Base-by-base conservation (phyloP, 2,113 vertebrate species). In the Apus apus region DNA sequence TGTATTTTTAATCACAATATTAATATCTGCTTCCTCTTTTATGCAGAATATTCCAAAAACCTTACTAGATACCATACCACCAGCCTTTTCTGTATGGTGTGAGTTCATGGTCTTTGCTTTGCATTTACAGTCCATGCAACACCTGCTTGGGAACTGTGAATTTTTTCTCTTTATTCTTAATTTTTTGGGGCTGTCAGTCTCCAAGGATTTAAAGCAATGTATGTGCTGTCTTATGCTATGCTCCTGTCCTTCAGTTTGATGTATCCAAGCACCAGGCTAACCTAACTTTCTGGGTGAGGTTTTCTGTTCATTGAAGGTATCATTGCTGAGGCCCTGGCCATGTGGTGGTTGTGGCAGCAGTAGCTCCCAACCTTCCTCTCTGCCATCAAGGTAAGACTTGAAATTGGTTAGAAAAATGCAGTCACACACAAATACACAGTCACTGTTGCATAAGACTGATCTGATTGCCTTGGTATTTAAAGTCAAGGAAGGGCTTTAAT, bases 261-360 rank as follows among this genome's bases (percentile, higher is more conserved):
- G 36, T 15, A 70, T 40, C 27, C n/a, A 73, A 65, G 58, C 56
- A 34, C 43, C 38, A 85, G 48, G 25, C 43, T 71, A 87, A 43
- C 38, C 19, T 66, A 7, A 50, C 90, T 84, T 83, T 84, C 84
- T 87, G n/a, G 27, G 13, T 67, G 51, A 81, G 25, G 13, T 76
- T 95, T 94, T 65, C 25, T 27, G 68, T 71, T 93, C 43, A 30
- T 80, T 74, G 43, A 36, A 68, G 17, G 40, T 32, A 73, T 30
- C 0, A 4, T 10, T 15, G 56, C 23, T 66, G 68, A 90, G 30
- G 40, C 40, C 26, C 18, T 68, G 72, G 75, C 38, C 62, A 46
- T 0, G 0, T 29, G n/a, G 23, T 77, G 30, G 3, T 76, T 70
- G 30, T 50, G 68, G 14, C 48, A 32, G 66, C 0, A 0, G 5